Base-by-base conservation (phyloP, 2,113 vertebrate genomes). In the Rhipidura dahli region DNA sequence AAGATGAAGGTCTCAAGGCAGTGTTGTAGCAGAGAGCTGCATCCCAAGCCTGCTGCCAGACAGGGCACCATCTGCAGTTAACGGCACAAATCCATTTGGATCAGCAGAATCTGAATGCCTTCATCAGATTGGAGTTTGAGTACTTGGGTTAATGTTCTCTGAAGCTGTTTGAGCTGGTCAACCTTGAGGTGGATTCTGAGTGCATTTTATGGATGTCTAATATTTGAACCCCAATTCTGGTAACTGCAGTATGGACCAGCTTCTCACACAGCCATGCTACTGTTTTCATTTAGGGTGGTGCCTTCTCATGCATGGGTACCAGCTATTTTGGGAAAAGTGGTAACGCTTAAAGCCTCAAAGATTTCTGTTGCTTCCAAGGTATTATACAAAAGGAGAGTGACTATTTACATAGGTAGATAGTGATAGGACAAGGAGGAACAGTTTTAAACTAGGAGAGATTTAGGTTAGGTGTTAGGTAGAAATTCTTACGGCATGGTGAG, bases 301-400 rank as follows among this genome's bases (percentile, higher is more conserved):
- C 44, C 30, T 75, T 85, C 16, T 45, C 37, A 4, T 6, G 1
- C 0, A 0, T 18, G 26, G 37, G 18, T 77, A 57, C 28, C 42
- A 61, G 27, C 42, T 76, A 27, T 7, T 95, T 63, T 7, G 40
- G 45, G 76, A 37, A 20, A 72, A 35, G 39, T 18, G 23, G 13
- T 66, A 31, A 54, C 21, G 11, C 20, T 71, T 59, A 19, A 56
- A 94, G 21, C 23, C 35, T 66, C 3, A 2, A n/a, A 76, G 39
- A 47, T 39, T 77, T 72, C 27, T 87, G 4, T 71, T 35, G 35
- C 33, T 93, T 83, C 39, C 49, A 76, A 53, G 64, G 57, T 21
- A 13, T 35, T 69, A 35, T 49, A 22, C 18, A 35, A 49, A 51
- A 45, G 54, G 7, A 47, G 6, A 53, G 14, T 59, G 16, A 13